Evolutionary conservation across 2,888 invertebrate species (phyloP).

Genomic region (Polydrusus tereticollis): DNA sequence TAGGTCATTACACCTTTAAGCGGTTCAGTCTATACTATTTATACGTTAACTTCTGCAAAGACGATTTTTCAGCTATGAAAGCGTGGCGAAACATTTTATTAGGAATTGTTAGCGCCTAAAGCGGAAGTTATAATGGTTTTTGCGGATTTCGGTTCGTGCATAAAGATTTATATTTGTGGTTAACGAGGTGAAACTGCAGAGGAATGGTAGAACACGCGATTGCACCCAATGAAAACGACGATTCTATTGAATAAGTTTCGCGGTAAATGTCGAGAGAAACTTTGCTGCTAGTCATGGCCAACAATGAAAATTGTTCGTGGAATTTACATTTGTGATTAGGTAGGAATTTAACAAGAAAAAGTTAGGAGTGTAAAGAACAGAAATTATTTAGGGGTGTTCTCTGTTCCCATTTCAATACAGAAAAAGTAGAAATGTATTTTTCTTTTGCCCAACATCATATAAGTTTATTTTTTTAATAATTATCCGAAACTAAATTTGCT

Average conservation of each 20-base stretch:
- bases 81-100: slow-evolving; percentile 30
- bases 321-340: slow-evolving; percentile 25
- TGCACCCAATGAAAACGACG: slow-evolving; percentile 32
- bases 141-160: slow-evolving; percentile 7
- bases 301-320: slow-evolving; percentile 13
- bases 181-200: slow-evolving; percentile 32
- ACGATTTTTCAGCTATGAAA: background rate
- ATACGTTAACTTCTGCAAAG: slow-evolving; percentile 3
- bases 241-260: slow-evolving; percentile 35
- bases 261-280: slow-evolving; percentile 15
- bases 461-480: too few relatives aligned
- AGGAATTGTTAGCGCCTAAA: slow-evolving; percentile 26
- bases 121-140: slow-evolving; percentile 27
- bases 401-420: too few relatives aligned
- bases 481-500: too few relatives aligned
- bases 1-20: background rate
- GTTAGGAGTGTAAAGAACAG: too few relatives aligned
- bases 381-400: too few relatives aligned
- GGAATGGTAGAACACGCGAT: slow-evolving; percentile 31
- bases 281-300: background rate
- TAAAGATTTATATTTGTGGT: slow-evolving; percentile 31
- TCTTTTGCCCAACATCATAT: too few relatives aligned
- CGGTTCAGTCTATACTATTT: background rate
- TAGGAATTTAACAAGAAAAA: background rate
- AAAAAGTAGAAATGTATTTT: too few relatives aligned